A percentile compares a stretch with the other conserved stretches of the same genome.
These are phyloP conservation scores for Dryadula phaetusa DNA, from an alignment of 2,888 invertebrate genomes.

Conservation along the genomic window DNA sequence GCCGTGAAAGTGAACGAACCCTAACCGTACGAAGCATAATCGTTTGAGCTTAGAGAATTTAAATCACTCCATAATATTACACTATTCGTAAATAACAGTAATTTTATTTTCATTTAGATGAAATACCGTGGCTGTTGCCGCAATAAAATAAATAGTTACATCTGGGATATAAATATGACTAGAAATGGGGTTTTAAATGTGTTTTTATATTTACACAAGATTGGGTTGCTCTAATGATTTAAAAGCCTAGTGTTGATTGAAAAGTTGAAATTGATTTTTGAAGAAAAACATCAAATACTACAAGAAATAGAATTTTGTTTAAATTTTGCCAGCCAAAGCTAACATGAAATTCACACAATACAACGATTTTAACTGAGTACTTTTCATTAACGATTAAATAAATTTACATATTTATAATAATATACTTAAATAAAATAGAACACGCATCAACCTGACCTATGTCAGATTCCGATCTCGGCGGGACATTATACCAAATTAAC, in stretches of 20 bases:
- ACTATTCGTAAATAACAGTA: slow-evolving; percentile 59
- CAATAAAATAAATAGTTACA: slow-evolving; percentile 53
- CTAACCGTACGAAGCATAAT: slow-evolving; percentile 49
- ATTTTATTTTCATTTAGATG: slow-evolving; percentile 61
- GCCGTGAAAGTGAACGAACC: slow-evolving; percentile 42
- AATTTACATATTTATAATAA: not conserved
- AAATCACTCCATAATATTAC: slow-evolving; percentile 50
- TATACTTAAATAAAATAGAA: not conserved
- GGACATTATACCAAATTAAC: slow-evolving; percentile 2
- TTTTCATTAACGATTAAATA: no score
- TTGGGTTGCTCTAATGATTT: slow-evolving; percentile 42
- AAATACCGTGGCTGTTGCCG: slow-evolving; percentile 52
- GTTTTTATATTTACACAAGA: slow-evolving; percentile 41
- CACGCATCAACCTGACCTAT: not conserved
- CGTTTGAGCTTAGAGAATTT: slow-evolving; percentile 52
- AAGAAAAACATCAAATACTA: slow-evolving; percentile 9
- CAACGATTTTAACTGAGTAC: no score
- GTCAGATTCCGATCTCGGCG: slow-evolving; percentile 9
- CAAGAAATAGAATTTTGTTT: not conserved
- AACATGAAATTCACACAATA: not conserved
- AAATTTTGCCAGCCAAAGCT: not conserved
- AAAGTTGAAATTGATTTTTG: slow-evolving; percentile 18
- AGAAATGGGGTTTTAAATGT: slow-evolving; percentile 40
- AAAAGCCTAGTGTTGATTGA: slow-evolving; percentile 40
- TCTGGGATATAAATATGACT: slow-evolving; percentile 48